A percentile compares a stretch with the other conserved stretches of the same genome.
phyloP scores from a whole-genome alignment of 2,888 invertebrate species.

The Sphaeridia pumilis region DNA sequence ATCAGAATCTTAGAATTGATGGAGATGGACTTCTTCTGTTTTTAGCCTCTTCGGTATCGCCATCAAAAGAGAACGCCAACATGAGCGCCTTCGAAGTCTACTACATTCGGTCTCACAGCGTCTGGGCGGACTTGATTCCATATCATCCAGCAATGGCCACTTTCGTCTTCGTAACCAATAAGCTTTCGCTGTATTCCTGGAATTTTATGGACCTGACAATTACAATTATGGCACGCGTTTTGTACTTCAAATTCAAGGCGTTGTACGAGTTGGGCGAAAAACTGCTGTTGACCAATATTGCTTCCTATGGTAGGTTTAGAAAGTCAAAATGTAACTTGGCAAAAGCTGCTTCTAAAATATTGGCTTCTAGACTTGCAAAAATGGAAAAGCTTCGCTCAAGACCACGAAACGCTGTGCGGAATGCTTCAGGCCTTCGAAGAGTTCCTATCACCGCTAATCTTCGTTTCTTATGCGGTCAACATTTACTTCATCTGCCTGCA shows the following conservation, averaged over 20 bases:
- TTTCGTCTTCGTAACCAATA: slow-evolving; percentile 4
- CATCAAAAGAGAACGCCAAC: not conserved
- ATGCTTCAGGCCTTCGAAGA: slow-evolving; percentile 2
- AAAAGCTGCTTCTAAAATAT: not conserved
- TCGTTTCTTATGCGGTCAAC: slow-evolving; percentile 6
- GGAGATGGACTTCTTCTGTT: not conserved
- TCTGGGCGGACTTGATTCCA: slow-evolving; percentile 4
- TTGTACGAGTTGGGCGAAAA: slow-evolving; percentile 2
- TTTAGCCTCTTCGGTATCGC: not conserved
- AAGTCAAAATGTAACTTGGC: not conserved
- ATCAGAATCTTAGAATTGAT: not conserved
- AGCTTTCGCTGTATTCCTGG: slow-evolving; percentile 10
- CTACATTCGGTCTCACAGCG: slow-evolving; percentile 1
- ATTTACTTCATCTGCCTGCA: slow-evolving; percentile 16
- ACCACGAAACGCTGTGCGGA: slow-evolving; percentile 6
- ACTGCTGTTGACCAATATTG: not conserved
- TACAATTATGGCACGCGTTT: slow-evolving; percentile 7
- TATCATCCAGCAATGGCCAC: slow-evolving; percentile 1
- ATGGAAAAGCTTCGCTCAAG: slow-evolving; percentile 6
- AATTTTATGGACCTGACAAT: slow-evolving; percentile 12
- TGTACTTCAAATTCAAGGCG: slow-evolving; percentile 13
- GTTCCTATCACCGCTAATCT: slow-evolving; percentile 11
- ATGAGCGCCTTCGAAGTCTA: slow-evolving; percentile 3
- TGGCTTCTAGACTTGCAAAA: not conserved
- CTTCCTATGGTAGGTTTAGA: not conserved